phyloP scores from a whole-genome alignment of 2,888 invertebrate genomes.

The Morpho achilles region DNA sequence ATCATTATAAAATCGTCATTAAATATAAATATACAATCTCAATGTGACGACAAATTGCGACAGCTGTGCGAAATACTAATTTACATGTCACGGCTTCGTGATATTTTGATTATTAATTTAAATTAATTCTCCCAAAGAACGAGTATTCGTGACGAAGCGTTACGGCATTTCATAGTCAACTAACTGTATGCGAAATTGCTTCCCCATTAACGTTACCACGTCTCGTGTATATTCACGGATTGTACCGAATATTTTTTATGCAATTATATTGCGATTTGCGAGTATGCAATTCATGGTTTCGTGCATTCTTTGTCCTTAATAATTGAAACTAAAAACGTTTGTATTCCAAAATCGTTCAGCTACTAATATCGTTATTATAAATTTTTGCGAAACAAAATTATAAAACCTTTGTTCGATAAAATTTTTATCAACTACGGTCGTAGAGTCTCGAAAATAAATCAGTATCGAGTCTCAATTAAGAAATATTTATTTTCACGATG shows the following conservation, averaged over 20 bases:
- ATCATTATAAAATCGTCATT: slow-evolving; percentile 3
- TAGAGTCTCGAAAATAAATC: too few relatives aligned
- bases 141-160: slow-evolving; percentile 34
- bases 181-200: slow-evolving; percentile 54
- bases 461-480: too few relatives aligned
- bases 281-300: too few relatives aligned
- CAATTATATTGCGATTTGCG: too few relatives aligned
- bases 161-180: slow-evolving; percentile 49
- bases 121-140: slow-evolving; percentile 21
- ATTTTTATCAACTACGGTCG: too few relatives aligned
- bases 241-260: neutral
- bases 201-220: slow-evolving; percentile 20
- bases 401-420: too few relatives aligned
- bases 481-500: too few relatives aligned
- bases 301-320: too few relatives aligned
- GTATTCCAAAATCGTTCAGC: too few relatives aligned
- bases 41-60: slow-evolving; percentile 13
- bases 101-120: slow-evolving; percentile 22
- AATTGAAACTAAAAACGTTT: too few relatives aligned
- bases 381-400: too few relatives aligned
- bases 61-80: slow-evolving; percentile 20
- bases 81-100: slow-evolving; percentile 14
- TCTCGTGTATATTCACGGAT: neutral
- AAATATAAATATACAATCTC: neutral
- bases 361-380: too few relatives aligned